These are phyloP conservation scores for Sarcophaga carnaria DNA, from an alignment of 2,888 invertebrate genomes.

Conservation along the genomic window DNA sequence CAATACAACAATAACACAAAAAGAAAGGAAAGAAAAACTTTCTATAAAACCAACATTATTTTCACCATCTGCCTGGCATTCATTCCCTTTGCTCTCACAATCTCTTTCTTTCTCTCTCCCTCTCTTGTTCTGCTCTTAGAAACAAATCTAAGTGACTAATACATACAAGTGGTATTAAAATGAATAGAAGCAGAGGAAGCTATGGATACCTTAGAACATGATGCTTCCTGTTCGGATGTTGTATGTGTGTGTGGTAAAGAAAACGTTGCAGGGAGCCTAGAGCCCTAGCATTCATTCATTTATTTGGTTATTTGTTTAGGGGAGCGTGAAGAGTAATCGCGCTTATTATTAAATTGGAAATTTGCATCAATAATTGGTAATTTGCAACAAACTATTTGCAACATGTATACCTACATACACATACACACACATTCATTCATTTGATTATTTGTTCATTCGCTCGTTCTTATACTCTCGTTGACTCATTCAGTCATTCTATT, in stretches of 20 bases:
- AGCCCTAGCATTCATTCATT: slow-evolving; percentile 9
- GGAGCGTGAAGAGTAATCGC: slow-evolving; percentile 59
- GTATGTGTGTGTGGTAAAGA: neutral
- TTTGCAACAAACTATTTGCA: slow-evolving; percentile 57
- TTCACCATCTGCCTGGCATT: neutral
- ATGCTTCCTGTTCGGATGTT: neutral
- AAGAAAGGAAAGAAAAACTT: neutral
- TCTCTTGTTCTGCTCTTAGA: neutral
- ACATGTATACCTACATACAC: neutral
- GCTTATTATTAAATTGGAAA: slow-evolving; percentile 71
- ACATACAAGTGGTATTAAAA: neutral
- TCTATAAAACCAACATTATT: neutral
- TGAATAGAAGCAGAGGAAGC: neutral
- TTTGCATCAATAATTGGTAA: slow-evolving; percentile 71
- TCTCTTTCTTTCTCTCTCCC: no score
- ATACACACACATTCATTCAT: neutral
- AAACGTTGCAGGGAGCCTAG: neutral
- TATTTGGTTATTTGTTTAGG: slow-evolving; percentile 57
- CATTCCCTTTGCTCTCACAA: neutral
- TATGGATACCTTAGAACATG: neutral
- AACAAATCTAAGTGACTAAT: neutral
- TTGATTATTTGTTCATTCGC: neutral
- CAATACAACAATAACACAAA: slow-evolving; percentile 1
- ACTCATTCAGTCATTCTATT: neutral
- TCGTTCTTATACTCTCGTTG: no score